Evolutionary conservation across 2,113 vertebrate species (phyloP), one percentile per base, ranked within the genome.

Genomic region (Coptodon bakossiorum): DNA sequence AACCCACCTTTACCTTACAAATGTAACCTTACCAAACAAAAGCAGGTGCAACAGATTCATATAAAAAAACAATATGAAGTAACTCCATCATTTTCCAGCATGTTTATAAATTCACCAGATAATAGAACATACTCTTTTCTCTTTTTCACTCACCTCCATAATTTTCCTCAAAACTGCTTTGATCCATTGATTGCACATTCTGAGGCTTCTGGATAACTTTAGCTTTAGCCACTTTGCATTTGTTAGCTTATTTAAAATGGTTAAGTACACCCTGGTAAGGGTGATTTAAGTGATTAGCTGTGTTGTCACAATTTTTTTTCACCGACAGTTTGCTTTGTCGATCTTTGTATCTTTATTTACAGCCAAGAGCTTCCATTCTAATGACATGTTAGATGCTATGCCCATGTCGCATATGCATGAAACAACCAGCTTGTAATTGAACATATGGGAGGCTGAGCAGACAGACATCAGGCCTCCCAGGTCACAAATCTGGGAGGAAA

Each of bases 271-370:
- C 0, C n/a, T 9, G 38, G 2, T 27, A 4, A 10, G 38, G 38
- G 13, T 27, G 38, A 16, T 73, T 73, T 73, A 73, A 43, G 2
- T 27, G 8, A 73, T 73, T 73, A 45, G 38, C n/a, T 16, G n/a
- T 71, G 66, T 43, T 71, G 3, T 71, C n/a, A 50, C 48, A 3
- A 19, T 19, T 50, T 7, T 4, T 19, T 50, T 50, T 17, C 48
- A 14, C 0, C 0, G 0, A 43, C 5, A 43, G 36, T 71, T 71
- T 71, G n/a, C n/a, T 71, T 43, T 71, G n/a, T 40, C 12, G 0
- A 71, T 43, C 38, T 43, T 6, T 71, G 36, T 24, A n/a, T 71
- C 63, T 71, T 71, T 43, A 71, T 0, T 71, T 43, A 71, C 2
- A 24, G 38, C 36, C 14, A 71, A 1, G 38, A 71, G 5, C n/a